Evolutionary conservation across 2,797 vertebrate species (phyloP), one percentile per base, ranked within the genome.

Genomic region (Emydoidea blandingii): DNA sequence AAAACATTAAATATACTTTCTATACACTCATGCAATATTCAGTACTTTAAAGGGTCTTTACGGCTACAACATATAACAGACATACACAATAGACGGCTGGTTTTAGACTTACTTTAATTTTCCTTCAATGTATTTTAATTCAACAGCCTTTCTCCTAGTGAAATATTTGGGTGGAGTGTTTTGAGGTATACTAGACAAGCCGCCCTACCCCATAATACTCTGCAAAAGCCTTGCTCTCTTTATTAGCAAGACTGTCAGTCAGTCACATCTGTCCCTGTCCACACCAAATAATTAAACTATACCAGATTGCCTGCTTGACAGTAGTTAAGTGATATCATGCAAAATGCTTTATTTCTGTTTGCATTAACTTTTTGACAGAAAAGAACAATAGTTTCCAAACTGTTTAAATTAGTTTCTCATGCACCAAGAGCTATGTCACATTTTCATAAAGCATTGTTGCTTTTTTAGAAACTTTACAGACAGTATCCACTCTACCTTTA

Each of bases 321-420:
- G 72, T 52, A 54, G 85, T 1, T 92, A 81, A 93, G n/a, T 79
- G 86, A 92, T 91, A 31, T 0, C 3, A 91, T 88, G 23, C 80
- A 91, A 92, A 95, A 93, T 44, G 34, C 50, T 53, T 57, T 93
- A 84, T 88, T 94, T 93, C 85, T 90, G 83, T 87, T 86, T 0
- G 0, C 50, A 12, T 92, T 92, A 93, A 93, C 85, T 89, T 91
- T 93, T 52, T 91, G 87, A 94, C 91, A 96, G 53, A 87, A 78
- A 95, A 89, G 29, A 81, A 87, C 59, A 29, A 52, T 93, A 62
- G 92, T 87, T 92, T 95, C 41, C 53, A 72, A 92, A 94, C 53
- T 52, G 80, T 89, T 91, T 57, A 94, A 83, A 92, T 95, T 74
- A 91, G 50, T 81, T 93, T 93, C 85, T 92, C n/a, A 54, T 37